phyloP scores from a whole-genome alignment of 53 echinoderm and acorn worm species.

The Echinometra lucunter region DNA sequence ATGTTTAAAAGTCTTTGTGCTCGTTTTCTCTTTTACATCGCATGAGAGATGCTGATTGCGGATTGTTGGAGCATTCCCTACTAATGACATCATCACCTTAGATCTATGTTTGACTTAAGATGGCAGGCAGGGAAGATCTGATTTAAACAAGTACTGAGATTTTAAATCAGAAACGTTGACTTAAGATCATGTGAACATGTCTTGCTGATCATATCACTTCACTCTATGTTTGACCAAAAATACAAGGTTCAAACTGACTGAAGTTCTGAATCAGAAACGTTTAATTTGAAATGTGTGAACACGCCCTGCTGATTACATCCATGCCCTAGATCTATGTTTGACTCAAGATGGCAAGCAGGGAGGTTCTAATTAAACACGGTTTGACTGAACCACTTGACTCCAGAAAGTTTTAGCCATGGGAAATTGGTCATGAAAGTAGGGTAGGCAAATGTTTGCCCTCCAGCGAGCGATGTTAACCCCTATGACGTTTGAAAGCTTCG shows the following conservation, averaged over 20 bases:
- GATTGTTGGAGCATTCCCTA: background rate
- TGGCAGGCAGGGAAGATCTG: background rate
- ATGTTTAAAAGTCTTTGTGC: no score
- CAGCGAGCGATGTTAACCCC: background rate
- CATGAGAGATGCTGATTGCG: background rate
- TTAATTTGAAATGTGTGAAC: background rate
- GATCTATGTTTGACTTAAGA: slow-evolving; percentile 20
- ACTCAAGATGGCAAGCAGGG: background rate
- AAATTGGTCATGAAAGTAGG: slow-evolving; percentile 55
- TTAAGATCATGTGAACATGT: no score
- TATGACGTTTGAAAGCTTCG: background rate
- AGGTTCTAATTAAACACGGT: slow-evolving; percentile 58
- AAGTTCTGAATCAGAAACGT: background rate
- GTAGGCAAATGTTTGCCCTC: slow-evolving; percentile 48
- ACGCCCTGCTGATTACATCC: background rate
- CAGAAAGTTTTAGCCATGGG: slow-evolving; percentile 41
- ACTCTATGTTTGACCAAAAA: no score
- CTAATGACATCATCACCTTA: slow-evolving; percentile 13
- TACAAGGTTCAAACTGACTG: no score
- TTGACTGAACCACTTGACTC: slow-evolving; percentile 19
- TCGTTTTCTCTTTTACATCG: no score
- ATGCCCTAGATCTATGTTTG: slow-evolving; percentile 38
- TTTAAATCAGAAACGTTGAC: no score
- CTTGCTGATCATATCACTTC: no score
- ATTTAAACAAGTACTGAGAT: no score